phyloP scores from a whole-genome alignment of 1,140 invertebrate species.

The Pentalonia nigronervosa region DNA sequence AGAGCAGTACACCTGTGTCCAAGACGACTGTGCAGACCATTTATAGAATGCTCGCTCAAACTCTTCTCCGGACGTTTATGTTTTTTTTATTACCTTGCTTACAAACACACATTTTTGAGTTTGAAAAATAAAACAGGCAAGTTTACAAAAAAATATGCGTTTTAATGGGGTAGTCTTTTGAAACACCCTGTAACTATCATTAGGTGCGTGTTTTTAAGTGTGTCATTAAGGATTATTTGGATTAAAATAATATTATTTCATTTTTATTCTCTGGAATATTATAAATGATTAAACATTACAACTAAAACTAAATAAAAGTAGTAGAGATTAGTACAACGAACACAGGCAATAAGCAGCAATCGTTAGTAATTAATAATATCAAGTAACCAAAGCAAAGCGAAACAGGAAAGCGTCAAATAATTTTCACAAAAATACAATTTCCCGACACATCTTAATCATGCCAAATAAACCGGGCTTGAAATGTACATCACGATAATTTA shows the following conservation, averaged over 20 bases:
- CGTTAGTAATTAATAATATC: background rate
- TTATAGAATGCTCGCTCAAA: constrained; percentile 34
- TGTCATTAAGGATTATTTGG: constrained; percentile 21
- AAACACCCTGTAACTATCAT: constrained; percentile 46
- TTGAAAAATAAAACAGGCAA: background rate
- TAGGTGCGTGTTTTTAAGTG: constrained; percentile 23
- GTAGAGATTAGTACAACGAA: background rate
- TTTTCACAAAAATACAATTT: background rate
- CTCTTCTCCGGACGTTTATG: constrained; percentile 21
- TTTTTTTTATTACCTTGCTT: constrained; percentile 14
- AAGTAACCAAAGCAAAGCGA: constrained; percentile 41
- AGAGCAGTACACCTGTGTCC: constrained; percentile 20
- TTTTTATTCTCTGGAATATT: constrained; percentile 45
- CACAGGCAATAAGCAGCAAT: constrained; percentile 33
- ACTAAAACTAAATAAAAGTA: background rate
- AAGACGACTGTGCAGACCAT: constrained; percentile 15
- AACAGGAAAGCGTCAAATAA: background rate
- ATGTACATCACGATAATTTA: background rate
- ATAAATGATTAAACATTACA: constrained; percentile 27
- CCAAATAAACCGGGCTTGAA: constrained; percentile 33
- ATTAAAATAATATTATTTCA: constrained; percentile 37
- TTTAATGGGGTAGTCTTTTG: background rate
- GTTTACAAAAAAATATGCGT: background rate
- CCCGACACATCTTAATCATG: constrained; percentile 7
- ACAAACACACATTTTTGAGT: background rate